A percentile compares a stretch with the other conserved stretches of the same genome.
These are phyloP conservation scores for Caranx melampygus DNA, from an alignment of 2,113 vertebrate genomes.

Conservation along the genomic window DNA sequence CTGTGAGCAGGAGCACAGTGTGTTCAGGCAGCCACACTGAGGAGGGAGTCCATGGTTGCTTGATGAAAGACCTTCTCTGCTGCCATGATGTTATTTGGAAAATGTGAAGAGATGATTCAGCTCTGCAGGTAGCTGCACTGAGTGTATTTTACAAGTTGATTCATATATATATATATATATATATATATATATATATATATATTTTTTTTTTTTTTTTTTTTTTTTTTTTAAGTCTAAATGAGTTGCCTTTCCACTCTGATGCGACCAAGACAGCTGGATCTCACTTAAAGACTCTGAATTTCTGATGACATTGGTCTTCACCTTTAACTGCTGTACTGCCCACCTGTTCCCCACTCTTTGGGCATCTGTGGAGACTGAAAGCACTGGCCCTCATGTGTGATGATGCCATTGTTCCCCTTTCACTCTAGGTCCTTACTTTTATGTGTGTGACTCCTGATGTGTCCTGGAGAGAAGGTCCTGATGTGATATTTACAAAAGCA, in stretches of 20 bases:
- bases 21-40: conserved; percentile 10
- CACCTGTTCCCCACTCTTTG: conserved; percentile 30
- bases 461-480: not conserved
- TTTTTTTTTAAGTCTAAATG: not conserved
- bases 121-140: not conserved
- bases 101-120: not conserved
- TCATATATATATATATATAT: not conserved
- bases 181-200: not conserved
- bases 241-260: not conserved
- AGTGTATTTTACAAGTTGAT: not conserved
- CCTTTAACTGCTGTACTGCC: conserved; percentile 30
- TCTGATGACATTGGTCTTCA: conserved; percentile 53
- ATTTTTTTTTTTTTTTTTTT: too few species aligned
- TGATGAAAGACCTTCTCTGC: conserved; percentile 34
- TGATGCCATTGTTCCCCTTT: conserved; percentile 83
- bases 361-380: conserved; percentile 76
- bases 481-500: not conserved
- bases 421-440: conserved; percentile 86
- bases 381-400: conserved; percentile 85
- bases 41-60: conserved; percentile 13
- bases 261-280: not conserved
- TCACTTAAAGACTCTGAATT: not conserved
- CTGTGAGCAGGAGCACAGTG: conserved; percentile 68
- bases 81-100: not conserved
- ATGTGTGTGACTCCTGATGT: conserved; percentile 73